Conservation (phyloP, 1,140 invertebrate genomes). For the Amphibalanus amphitrite region DNA sequence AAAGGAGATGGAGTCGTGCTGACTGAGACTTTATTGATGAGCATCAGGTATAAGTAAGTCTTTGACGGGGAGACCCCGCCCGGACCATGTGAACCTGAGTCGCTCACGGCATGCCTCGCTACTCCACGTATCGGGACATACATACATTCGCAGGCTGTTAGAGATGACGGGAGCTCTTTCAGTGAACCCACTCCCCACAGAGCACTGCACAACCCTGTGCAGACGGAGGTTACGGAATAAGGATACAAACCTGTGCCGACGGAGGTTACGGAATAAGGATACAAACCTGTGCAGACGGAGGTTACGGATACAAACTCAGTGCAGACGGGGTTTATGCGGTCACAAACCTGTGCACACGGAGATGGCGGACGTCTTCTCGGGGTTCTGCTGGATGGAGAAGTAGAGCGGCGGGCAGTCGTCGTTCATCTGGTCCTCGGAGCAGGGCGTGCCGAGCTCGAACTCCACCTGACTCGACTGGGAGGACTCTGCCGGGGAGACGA, state of each 20-base stretch:
- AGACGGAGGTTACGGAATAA: too few relatives aligned
- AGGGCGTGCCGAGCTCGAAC: background rate
- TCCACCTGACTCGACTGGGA: slow-evolving; percentile 6
- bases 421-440: background rate
- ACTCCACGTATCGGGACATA: background rate
- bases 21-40: background rate
- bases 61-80: background rate
- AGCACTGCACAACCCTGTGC: too few relatives aligned
- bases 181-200: too few relatives aligned
- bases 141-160: too few relatives aligned
- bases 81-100: slow-evolving; percentile 6
- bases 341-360: background rate
- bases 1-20: background rate
- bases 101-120: background rate
- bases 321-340: too few relatives aligned
- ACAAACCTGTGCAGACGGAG: too few relatives aligned
- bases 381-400: slow-evolving; percentile 4
- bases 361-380: background rate
- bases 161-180: too few relatives aligned
- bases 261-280: too few relatives aligned
- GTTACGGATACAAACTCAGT: too few relatives aligned
- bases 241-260: too few relatives aligned
- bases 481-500: background rate
- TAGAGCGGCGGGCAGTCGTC: slow-evolving; percentile 8
- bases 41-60: background rate